phyloP scores from a whole-genome alignment of 2,797 vertebrate species.

The Cuculus canorus region DNA sequence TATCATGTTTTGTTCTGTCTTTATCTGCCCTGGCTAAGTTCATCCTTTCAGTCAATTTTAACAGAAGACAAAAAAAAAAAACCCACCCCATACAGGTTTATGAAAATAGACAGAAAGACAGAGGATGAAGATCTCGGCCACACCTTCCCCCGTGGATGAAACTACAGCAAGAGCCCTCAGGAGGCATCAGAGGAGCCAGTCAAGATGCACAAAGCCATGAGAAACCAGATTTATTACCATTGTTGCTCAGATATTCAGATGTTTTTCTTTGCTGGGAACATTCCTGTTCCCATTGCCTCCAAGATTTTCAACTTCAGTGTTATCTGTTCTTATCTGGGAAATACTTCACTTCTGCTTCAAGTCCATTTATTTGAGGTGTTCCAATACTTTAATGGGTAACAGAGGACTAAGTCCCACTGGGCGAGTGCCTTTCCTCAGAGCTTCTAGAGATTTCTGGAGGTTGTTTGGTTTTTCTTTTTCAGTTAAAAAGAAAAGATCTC shows the following conservation, averaged over 20 bases:
- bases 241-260: neutral
- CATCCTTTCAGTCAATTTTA: neutral
- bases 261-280: neutral
- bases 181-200: neutral
- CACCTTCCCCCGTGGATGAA: neutral
- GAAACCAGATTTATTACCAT: neutral
- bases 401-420: neutral
- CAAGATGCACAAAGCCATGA: neutral
- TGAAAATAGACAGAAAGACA: neutral
- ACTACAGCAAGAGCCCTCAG: neutral
- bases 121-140: neutral
- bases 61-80: neutral
- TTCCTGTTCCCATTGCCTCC: neutral
- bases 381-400: neutral
- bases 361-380: neutral
- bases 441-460: neutral
- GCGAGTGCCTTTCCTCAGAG: neutral
- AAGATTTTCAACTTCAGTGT: neutral
- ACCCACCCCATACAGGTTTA: neutral
- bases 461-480: neutral
- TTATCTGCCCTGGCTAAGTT: conserved; percentile 21
- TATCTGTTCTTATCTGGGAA: conserved; percentile 30
- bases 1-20: conserved; percentile 1
- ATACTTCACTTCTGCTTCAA: conserved; percentile 3
- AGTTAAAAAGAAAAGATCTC: neutral